phyloP scores from a whole-genome alignment of 2,113 vertebrate genomes.

The Callocephalon fimbriatum region DNA sequence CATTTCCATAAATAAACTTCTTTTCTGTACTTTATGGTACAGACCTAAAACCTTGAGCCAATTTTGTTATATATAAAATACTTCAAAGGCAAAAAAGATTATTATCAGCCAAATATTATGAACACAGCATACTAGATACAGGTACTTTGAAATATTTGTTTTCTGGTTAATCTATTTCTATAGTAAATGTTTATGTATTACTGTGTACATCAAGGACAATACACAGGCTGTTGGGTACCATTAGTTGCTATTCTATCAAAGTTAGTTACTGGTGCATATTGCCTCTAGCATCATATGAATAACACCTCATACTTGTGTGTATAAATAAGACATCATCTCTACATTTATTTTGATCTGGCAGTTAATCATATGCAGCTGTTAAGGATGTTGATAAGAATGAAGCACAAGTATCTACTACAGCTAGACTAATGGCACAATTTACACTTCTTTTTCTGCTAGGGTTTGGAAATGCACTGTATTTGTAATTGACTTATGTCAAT shows the following conservation, averaged over 20 bases:
- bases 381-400: not conserved
- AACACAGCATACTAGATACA: not conserved
- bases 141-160: not conserved
- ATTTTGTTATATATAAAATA: not conserved
- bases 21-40: not conserved
- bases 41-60: not conserved
- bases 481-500: not conserved
- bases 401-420: not conserved
- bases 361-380: not conserved
- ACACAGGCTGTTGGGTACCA: not conserved
- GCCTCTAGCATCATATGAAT: not conserved
- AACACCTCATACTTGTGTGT: not conserved
- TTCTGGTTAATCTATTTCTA: not conserved
- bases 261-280: too few species aligned
- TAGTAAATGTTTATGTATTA: not conserved
- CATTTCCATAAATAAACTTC: not conserved
- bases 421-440: not conserved
- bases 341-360: not conserved
- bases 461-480: not conserved
- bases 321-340: not conserved
- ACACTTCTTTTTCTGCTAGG: not conserved
- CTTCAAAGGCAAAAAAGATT: not conserved
- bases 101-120: not conserved
- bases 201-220: not conserved
- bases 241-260: not conserved